phyloP scores from a whole-genome alignment of 2,888 invertebrate genomes.

The Cephus sareptanus region DNA sequence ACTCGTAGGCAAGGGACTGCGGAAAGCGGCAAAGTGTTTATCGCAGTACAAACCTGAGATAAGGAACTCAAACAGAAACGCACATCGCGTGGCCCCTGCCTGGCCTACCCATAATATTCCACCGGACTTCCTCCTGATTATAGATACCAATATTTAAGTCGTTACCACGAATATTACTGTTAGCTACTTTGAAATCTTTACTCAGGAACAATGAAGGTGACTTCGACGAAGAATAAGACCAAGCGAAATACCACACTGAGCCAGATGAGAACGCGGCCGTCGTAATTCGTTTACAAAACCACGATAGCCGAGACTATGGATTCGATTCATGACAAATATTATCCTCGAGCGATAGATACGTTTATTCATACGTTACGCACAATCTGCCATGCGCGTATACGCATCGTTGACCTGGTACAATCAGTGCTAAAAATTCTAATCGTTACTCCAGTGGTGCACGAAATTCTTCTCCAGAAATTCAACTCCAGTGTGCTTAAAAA shows the following conservation, averaged over 20 bases:
- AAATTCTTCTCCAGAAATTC: no score
- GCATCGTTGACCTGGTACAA: not conserved
- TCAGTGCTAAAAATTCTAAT: not conserved
- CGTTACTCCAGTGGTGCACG: not conserved
- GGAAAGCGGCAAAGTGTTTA: constrained; percentile 37
- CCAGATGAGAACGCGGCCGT: no score
- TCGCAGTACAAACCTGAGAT: constrained; percentile 64
- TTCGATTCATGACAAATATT: not conserved
- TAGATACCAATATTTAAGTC: constrained; percentile 57
- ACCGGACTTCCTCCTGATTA: constrained; percentile 63
- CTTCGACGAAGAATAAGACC: not conserved
- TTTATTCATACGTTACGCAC: not conserved
- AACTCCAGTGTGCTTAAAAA: no score
- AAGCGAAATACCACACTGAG: not conserved
- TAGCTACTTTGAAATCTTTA: not conserved
- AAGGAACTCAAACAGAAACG: constrained; percentile 61
- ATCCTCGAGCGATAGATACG: not conserved
- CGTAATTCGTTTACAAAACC: not conserved
- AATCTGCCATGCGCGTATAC: not conserved
- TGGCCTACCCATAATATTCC: constrained; percentile 45
- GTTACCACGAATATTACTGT: constrained; percentile 26
- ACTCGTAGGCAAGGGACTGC: not conserved
- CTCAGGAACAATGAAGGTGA: not conserved
- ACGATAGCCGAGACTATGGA: not conserved
- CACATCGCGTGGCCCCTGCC: constrained; percentile 42